Evolutionary conservation across 2,113 vertebrate genomes (phyloP), one percentile per base, ranked within the genome.

Genomic region (Onychostruthus taczanowskii): DNA sequence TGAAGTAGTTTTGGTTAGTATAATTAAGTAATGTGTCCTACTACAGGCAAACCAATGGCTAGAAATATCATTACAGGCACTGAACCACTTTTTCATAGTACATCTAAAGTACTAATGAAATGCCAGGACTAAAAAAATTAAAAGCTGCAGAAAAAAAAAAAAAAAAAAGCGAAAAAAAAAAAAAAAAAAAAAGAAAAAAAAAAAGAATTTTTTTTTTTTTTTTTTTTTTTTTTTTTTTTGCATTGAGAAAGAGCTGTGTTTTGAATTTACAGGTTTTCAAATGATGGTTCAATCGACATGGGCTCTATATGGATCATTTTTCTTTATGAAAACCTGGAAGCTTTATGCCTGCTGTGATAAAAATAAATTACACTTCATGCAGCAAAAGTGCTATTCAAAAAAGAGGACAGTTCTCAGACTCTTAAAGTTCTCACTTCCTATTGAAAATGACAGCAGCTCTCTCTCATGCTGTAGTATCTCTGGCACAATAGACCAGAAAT

Each of bases 321-420:
- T 97, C 95, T 96, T 92, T 89, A 94, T 90, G 93, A 95, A 97
- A 97, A 89, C 91, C 89, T 95, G 93, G 95, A 96, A 92, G 91
- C 73, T 96, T 95, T 96, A 93, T 70, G 82, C 86, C 96, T 95
- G 81, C 96, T 93, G 93, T 91, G 96, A 95, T 96, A 97, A 96
- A 97, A 97, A 94, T 95, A 97, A 97, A 97, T 93, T 92, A 94
- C 83, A 93, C 90, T 94, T 95, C 91, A 89, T 89, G 90, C 95
- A 96, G 95, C 88, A 95, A 93, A 97, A 97, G 91, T 90, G 91
- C 93, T 95, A 85, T 95, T 96, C 95, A 95, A 90, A 94, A 96
- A 97, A 95, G 89, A 94, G 84, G 95, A 93, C 81, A 93, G 90
- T 96, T 97, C 93, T 95, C 92, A 89, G 94, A 85, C 93, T 97